Evolutionary conservation across 2,113 vertebrate species (phyloP), one percentile per base, ranked within the genome.

Genomic region (Tetraodon nigroviridis): DNA sequence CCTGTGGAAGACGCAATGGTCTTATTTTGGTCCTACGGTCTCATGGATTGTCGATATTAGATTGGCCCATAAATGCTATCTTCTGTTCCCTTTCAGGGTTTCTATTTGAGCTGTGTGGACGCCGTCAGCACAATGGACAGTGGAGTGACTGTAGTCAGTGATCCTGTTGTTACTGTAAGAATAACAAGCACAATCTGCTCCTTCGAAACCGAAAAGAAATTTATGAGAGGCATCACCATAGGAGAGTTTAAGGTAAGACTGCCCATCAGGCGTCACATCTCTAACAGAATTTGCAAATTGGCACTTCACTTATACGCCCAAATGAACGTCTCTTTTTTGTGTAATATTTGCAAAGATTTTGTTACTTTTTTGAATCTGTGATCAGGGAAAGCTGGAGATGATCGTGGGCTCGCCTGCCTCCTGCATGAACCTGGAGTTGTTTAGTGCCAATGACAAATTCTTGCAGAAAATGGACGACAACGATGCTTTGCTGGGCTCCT

Each of bases 401-500:
- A 82, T 94, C 65, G 90, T 94, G 18, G 94, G 93, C 1, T 83
- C 84, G 15, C 84, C 91, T 0, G 65, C 90, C 0, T 85, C 92
- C 24, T 86, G 73, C 68, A 97, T 97, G 93, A 92, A 94, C 29
- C 84, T 97, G 55, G 91, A 95, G 73, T 84, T 97, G 20, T 94
- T 86, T 69, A 89, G 89, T 12, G 24, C 73, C 0, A 84, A 89
- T 2, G 91, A 94, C 75, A 78, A 82, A 24, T 91, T 94, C 56
- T 65, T 91, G 64, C 86, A 89, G 84, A 94, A 92, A 41, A 77
- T 97, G 50, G 90, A 93, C 44, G 78, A 91, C 57, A 89, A 93
- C n/a, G 92, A 94, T 5, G 92, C 93, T 0, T 72, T 95, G 67
- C 77, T 97, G 51, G 94, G 94, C 37, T 95, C 93, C 0, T 96